Conservation (phyloP, 2,797 vertebrate species). For the Pangasius mekongensis region DNA sequence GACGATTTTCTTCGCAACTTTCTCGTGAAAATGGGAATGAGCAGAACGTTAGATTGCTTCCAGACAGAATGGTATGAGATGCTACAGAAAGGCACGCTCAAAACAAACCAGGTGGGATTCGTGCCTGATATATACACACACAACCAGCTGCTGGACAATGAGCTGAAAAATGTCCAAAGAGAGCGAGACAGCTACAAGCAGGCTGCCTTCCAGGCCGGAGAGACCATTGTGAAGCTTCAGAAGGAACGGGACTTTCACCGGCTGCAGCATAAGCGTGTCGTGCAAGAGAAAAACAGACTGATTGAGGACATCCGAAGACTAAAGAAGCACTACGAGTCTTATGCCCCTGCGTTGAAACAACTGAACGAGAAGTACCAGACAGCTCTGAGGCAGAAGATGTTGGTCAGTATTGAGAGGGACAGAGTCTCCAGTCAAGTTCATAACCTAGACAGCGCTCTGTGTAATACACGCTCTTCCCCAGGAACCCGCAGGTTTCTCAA, state of each 20-base stretch:
- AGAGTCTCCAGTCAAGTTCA: constrained; percentile 70
- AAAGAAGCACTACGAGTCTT: constrained; percentile 80
- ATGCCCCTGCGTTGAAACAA: constrained; percentile 77
- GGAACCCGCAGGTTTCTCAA: not conserved
- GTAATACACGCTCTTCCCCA: constrained; percentile 45
- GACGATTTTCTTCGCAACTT: constrained; percentile 89
- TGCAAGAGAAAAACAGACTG: constrained; percentile 85
- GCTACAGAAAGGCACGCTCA: constrained; percentile 73
- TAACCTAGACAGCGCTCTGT: constrained; percentile 63
- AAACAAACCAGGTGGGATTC: constrained; percentile 56
- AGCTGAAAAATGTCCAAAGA: constrained; percentile 75
- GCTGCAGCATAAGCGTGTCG: constrained; percentile 80
- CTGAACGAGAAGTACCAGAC: constrained; percentile 83
- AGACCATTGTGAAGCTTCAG: constrained; percentile 75
- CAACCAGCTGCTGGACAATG: constrained; percentile 78
- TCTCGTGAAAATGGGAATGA: constrained; percentile 85
- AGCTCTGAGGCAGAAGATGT: constrained; percentile 79
- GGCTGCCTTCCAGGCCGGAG: constrained; percentile 73
- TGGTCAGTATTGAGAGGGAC: constrained; percentile 80
- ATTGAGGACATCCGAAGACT: constrained; percentile 83
- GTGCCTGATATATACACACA: constrained; percentile 78
- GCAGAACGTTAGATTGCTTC: constrained; percentile 86
- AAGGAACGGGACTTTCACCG: constrained; percentile 83
- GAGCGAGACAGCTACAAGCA: constrained; percentile 77
- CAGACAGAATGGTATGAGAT: constrained; percentile 90